These are phyloP conservation scores for Phrixothrix hirtus DNA, from an alignment of 2,888 invertebrate genomes.

Conservation along the genomic window DNA sequence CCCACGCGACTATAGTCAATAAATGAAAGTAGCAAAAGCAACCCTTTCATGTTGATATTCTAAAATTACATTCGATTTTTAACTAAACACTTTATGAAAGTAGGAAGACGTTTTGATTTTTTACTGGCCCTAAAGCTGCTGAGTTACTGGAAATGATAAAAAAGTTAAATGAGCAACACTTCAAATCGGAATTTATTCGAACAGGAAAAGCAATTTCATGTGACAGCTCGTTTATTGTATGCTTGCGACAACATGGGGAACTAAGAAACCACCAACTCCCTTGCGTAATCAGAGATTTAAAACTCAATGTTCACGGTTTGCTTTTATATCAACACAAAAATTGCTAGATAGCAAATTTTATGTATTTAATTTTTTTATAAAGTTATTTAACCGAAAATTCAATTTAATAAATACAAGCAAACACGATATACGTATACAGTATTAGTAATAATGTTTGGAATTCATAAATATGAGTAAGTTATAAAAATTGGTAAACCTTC, in stretches of 20 bases:
- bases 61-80: conserved; percentile 23
- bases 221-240: conserved; percentile 11
- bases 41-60: conserved; percentile 20
- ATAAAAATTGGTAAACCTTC: too few relatives aligned
- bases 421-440: too few relatives aligned
- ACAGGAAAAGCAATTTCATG: conserved; percentile 14
- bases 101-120: conserved; percentile 3
- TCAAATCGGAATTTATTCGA: conserved; percentile 9
- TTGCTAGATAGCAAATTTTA: conserved; percentile 6
- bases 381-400: too few relatives aligned
- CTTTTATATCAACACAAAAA: conserved; percentile 7
- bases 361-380: too few relatives aligned
- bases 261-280: conserved; percentile 13
- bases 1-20: conserved; percentile 27
- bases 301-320: conserved; percentile 3
- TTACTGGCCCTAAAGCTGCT: conserved; percentile 2
- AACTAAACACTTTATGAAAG: conserved; percentile 15
- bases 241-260: conserved; percentile 5
- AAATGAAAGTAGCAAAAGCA: conserved; percentile 29
- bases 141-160: conserved; percentile 13
- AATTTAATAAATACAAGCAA: too few relatives aligned
- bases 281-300: conserved; percentile 8
- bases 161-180: conserved; percentile 17
- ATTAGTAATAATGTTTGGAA: too few relatives aligned
- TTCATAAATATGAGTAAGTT: too few relatives aligned